phyloP scores from a whole-genome alignment of 2,113 vertebrate genomes.

The Scophthalmus maximus region DNA sequence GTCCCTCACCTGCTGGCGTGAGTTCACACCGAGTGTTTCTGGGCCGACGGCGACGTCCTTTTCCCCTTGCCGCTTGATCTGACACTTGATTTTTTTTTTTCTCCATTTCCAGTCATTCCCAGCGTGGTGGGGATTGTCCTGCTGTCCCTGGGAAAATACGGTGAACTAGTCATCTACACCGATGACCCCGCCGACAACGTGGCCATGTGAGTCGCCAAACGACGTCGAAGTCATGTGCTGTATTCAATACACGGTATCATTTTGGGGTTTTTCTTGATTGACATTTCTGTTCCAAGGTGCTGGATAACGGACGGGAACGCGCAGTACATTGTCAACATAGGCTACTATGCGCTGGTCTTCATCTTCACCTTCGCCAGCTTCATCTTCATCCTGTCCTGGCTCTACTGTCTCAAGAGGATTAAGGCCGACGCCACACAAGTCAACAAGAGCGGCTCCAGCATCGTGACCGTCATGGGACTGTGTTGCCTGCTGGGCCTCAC shows the following conservation, averaged over 20 bases:
- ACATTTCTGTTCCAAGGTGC: conserved; percentile 66
- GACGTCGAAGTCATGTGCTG: neutral
- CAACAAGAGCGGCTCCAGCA: neutral
- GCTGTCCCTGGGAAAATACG: conserved; percentile 65
- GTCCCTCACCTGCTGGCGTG: conserved; percentile 84
- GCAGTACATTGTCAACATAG: conserved; percentile 77
- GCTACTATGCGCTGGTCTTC: conserved; percentile 77
- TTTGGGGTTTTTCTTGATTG: neutral
- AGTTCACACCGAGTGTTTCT: too few species aligned
- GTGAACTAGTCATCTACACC: conserved; percentile 39
- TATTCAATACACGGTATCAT: neutral
- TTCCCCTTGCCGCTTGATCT: too few species aligned
- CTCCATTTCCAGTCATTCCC: conserved; percentile 65
- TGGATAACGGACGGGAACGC: conserved; percentile 71
- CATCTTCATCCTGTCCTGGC: conserved; percentile 65
- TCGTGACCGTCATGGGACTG: conserved; percentile 66
- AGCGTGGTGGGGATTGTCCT: conserved; percentile 46
- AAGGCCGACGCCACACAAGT: rapidly evolving
- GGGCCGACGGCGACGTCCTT: too few species aligned
- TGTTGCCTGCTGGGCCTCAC: conserved; percentile 76
- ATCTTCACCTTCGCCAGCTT: conserved; percentile 74
- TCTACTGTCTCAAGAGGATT: conserved; percentile 42
- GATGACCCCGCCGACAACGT: neutral
- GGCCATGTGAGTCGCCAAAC: conserved; percentile 66
- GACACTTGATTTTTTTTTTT: neutral